Conservation (phyloP, 2,888 invertebrate genomes). For the Polyploca ridens region DNA sequence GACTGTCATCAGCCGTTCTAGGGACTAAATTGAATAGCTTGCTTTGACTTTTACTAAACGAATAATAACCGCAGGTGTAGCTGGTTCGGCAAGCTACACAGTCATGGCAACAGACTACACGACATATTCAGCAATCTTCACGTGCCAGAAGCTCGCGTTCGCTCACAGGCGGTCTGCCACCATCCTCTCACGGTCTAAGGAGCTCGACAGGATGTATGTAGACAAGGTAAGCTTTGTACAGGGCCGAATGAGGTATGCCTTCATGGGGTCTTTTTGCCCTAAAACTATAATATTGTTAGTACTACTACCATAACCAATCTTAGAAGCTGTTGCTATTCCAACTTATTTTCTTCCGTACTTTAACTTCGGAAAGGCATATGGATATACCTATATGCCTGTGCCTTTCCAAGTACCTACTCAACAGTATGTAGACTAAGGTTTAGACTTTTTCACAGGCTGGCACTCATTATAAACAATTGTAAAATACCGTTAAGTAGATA, state of each 20-base stretch:
- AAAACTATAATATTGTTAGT: background rate
- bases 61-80: constrained; percentile 82
- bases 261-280: background rate
- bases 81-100: constrained; percentile 90
- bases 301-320: background rate
- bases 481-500: too few species aligned
- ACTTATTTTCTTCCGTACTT: too few species aligned
- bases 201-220: constrained; percentile 88
- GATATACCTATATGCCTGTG: too few species aligned
- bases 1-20: too few species aligned
- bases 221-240: constrained; percentile 84
- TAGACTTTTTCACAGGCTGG: too few species aligned
- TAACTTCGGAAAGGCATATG: too few species aligned
- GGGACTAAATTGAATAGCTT: too few species aligned
- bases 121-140: constrained; percentile 90
- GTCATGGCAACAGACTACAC: constrained; percentile 90
- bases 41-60: background rate
- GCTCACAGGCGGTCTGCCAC: constrained; percentile 91
- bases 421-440: too few species aligned
- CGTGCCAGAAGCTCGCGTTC: constrained; percentile 90
- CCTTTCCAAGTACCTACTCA: too few species aligned
- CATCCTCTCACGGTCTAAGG: constrained; percentile 90
- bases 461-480: too few species aligned
- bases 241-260: background rate
- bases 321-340: too few species aligned